Evolutionary conservation across 2,113 vertebrate genomes (phyloP).

Genomic region (Pterocles orientalis): DNA sequence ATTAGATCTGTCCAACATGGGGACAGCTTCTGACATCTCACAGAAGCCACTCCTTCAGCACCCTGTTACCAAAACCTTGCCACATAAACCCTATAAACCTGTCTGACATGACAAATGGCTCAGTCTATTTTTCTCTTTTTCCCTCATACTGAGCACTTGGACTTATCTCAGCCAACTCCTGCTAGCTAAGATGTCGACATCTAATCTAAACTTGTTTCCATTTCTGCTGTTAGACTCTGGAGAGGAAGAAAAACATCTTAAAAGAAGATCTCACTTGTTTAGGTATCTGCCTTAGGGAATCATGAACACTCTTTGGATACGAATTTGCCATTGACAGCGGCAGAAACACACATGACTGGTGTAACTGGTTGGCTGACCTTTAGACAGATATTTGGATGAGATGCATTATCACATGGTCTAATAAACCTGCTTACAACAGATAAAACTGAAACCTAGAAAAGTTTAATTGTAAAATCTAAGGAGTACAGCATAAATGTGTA

Average conservation of each 20-base stretch:
- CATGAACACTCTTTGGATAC: not conserved
- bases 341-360: not conserved
- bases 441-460: not conserved
- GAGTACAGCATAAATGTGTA: not conserved
- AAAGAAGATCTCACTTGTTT: not conserved
- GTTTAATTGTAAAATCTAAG: not conserved
- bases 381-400: not conserved
- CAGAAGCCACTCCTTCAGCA: not conserved
- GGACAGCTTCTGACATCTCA: not conserved
- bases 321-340: not conserved
- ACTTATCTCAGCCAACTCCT: not conserved
- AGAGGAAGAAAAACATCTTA: not conserved
- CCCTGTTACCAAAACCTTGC: not conserved
- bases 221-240: not conserved
- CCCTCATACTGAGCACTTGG: not conserved
- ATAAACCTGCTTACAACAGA: not conserved
- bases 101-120: not conserved
- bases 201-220: not conserved
- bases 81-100: not conserved
- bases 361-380: not conserved
- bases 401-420: not conserved
- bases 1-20: rapidly evolving
- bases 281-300: not conserved
- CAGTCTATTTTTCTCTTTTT: not conserved
- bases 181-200: not conserved